Base-by-base conservation (phyloP, 1,140 invertebrate genomes). In the Polypedilum pembai region DNA sequence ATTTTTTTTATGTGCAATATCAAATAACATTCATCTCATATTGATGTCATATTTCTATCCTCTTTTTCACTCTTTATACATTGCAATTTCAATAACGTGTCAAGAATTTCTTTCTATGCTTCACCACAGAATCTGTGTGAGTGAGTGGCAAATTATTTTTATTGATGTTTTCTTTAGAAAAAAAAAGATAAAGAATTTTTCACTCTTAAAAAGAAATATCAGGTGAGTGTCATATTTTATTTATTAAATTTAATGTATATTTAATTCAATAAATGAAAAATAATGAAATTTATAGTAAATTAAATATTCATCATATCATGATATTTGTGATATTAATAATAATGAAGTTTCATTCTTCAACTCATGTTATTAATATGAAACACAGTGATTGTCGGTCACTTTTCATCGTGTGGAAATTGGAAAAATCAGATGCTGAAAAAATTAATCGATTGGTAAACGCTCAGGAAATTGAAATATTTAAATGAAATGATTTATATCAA, bases 401-500 rank as follows among this genome's bases (percentile, higher is more conserved):
- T 56, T 15, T 4, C 8, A 56, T 12, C 45, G 45, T 56, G n/a
- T 56, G 45, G 65, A 69, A 69, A 69, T 69, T 21, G 65, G 20
- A 69, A 69, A 69, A 18, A 20, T 18, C 17, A 18, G 65, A 69
- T 56, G 45, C 45, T 56, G 65, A 21, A 21, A 18, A 69, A 56
- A 12, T 56, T 69, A 69, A 69, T 69, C 65, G 65, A 69, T 69
- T 69, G 65, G 17, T 69, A 69, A 69, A 69, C 18, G 65, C 1
- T 69, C 65, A 69, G 65, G 20, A 69, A 69, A 69, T 69, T 56
- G 45, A 56, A 56, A 56, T 56, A 56, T 56, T 56, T 56, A 56
- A 56, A 56, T 56, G n/a, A 56, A 56, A 56, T 56, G 45, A 56
- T 56, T 56, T 56, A 56, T 33, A 33, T 56, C n/a, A 12, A 56